Evolutionary conservation across 1,140 invertebrate genomes (phyloP).

Genomic region (Hypsibius dujardini): DNA sequence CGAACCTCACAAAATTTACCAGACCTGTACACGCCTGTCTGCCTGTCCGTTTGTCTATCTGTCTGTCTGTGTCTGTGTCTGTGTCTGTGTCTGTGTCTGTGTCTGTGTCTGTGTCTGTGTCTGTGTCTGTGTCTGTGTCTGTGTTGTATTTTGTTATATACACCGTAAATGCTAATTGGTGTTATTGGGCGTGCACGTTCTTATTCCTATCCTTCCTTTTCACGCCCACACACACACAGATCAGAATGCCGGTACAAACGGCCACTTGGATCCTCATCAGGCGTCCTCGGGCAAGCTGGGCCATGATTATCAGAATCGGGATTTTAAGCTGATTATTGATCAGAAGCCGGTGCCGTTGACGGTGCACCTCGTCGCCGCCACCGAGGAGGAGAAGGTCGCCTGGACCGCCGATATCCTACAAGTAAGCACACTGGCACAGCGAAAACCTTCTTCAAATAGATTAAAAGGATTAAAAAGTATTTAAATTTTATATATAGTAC

Average conservation of each 20-base stretch:
- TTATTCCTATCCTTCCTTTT: background rate
- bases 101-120: no score
- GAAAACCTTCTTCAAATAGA: background rate
- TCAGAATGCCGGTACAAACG: background rate
- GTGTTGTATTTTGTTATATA: no score
- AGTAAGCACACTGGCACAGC: conserved; percentile 30
- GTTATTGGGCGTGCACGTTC: no score
- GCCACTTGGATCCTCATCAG: conserved; percentile 21
- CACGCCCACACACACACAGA: background rate
- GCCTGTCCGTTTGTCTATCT: no score
- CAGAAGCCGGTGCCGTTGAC: conserved; percentile 43
- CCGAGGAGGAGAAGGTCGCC: conserved; percentile 70
- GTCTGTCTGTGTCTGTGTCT: no score
- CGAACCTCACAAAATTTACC: no score
- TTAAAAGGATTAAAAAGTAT: no score
- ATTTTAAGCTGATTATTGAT: conserved; percentile 70
- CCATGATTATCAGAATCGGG: conserved; percentile 50
- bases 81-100: no score
- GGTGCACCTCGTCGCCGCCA: conserved; percentile 60
- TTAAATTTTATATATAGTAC: no score
- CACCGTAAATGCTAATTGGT: no score
- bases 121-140: no score
- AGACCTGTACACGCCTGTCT: no score
- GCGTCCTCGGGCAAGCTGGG: conserved; percentile 3
- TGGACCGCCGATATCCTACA: conserved; percentile 82